Base-by-base conservation (phyloP, 2,797 vertebrate species). In the Pseudomugil gertrudae region DNA sequence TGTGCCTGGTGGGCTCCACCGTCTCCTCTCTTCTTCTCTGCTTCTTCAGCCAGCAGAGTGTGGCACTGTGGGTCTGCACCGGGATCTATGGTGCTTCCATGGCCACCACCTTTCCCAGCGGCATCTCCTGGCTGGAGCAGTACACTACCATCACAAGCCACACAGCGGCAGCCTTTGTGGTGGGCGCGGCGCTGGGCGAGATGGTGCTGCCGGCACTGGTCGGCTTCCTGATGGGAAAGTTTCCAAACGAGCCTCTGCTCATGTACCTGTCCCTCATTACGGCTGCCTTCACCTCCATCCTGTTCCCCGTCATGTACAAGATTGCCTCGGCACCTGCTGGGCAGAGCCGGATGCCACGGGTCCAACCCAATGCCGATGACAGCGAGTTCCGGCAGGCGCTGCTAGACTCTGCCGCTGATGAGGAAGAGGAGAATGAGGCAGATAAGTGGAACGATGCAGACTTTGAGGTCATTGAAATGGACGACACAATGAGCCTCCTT, bases 51-150 rank as follows among this genome's bases (percentile, higher is more conserved):
- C 73, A 10, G 4, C 75, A 80, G 45, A 40, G 2, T 0, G 19
- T 69, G 5, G 87, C 70, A 0, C 90, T 99, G 53, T 99, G 98
- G 98, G 21, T 72, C 0, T 94, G 95, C 27, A 95, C 89, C 0
- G 91, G 90, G 0, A 63, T 96, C 24, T 98, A 98, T 0, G 97
- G 98, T 0, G 94, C 94, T 0, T 98, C 97, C 0, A 95, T 98
- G 97, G 95, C 97, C 1, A 88, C 94, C 53, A 94, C 92, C 3
- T 98, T 98, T 79, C 98, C 98, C 74, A 97, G 96, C 0, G 96
- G 98, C 0, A 85, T 99, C 59, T 95, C 97, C 32, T 99, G 98
- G 98, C 43, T 96, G 45, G 96, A 98, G 72, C 98, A 98, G 92
- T 97, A 98, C 92, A 98, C 95, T 0, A 90, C 92, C 0, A 89